phyloP scores from a whole-genome alignment of 1,140 invertebrate species.

The Hirudo medicinalis region DNA sequence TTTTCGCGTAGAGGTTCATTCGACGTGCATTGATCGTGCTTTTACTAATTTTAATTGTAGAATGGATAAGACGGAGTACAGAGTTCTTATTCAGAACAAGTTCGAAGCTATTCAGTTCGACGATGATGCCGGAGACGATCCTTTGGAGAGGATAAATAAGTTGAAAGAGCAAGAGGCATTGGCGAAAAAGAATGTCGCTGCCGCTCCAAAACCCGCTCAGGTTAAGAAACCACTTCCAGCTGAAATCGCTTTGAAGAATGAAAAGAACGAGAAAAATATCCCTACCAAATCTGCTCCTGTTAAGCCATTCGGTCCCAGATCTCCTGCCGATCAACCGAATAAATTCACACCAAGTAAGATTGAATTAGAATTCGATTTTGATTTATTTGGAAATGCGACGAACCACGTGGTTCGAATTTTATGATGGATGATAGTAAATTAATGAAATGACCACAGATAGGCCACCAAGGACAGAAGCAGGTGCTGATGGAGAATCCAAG shows the following conservation, averaged over 20 bases:
- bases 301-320: not conserved
- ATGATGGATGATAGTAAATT: not conserved
- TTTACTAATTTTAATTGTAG: too few relatives aligned
- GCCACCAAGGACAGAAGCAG: not conserved
- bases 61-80: conserved; percentile 1
- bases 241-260: not conserved
- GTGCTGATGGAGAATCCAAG: not conserved
- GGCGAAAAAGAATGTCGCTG: not conserved
- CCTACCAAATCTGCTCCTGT: not conserved
- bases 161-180: not conserved
- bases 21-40: too few relatives aligned
- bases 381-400: not conserved
- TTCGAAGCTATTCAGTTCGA: conserved; percentile 2
- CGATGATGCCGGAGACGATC: conserved; percentile 7
- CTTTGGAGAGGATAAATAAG: not conserved
- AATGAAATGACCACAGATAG: not conserved
- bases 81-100: not conserved
- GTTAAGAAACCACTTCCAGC: not conserved
- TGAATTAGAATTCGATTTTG: not conserved
- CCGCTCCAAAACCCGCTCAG: not conserved
- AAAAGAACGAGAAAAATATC: conserved; percentile 2
- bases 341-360: not conserved
- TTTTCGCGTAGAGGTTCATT: too few relatives aligned
- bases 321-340: too few relatives aligned
- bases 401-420: not conserved